phyloP scores from a whole-genome alignment of 1,140 invertebrate species.

The Holcopasites calliopsidis region DNA sequence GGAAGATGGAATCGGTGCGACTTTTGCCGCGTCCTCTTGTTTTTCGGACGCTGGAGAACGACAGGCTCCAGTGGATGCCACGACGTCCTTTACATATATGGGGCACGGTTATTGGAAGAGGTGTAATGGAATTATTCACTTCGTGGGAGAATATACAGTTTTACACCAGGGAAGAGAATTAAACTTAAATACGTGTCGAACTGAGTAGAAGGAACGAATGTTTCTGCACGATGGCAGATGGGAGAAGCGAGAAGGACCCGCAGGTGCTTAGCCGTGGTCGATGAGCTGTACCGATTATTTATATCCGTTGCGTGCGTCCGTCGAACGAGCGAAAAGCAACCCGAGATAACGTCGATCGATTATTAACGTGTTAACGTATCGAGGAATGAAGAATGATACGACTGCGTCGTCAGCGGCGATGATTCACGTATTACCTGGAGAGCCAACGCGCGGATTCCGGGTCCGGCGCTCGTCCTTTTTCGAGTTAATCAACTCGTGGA shows the following conservation, averaged over 20 bases:
- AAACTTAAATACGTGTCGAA: too few relatives aligned
- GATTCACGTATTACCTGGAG: constrained; percentile 51
- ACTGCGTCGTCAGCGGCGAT: constrained; percentile 32
- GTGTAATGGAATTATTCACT: too few relatives aligned
- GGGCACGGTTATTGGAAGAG: too few relatives aligned
- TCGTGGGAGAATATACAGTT: too few relatives aligned
- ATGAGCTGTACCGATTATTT: constrained; percentile 52
- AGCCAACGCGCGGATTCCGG: constrained; percentile 46
- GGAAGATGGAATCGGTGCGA: too few relatives aligned
- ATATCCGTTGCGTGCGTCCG: constrained; percentile 46
- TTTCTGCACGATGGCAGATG: background rate
- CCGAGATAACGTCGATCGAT: constrained; percentile 51
- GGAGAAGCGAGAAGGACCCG: background rate
- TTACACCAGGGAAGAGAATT: too few relatives aligned
- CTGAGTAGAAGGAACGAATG: too few relatives aligned
- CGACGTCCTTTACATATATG: too few relatives aligned
- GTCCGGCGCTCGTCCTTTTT: constrained; percentile 70
- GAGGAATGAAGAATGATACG: constrained; percentile 43
- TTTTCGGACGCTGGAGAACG: too few relatives aligned
- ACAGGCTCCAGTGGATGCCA: too few relatives aligned
- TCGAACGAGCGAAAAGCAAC: constrained; percentile 47
- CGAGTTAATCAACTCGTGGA: constrained; percentile 49
- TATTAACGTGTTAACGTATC: constrained; percentile 65
- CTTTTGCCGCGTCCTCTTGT: too few relatives aligned
- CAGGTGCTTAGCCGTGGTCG: constrained; percentile 22